Percentiles rank a stretch among this genome's conserved stretches.
Conservation (phyloP, 2,797 vertebrate species). For the Oreochromis mossambicus region DNA sequence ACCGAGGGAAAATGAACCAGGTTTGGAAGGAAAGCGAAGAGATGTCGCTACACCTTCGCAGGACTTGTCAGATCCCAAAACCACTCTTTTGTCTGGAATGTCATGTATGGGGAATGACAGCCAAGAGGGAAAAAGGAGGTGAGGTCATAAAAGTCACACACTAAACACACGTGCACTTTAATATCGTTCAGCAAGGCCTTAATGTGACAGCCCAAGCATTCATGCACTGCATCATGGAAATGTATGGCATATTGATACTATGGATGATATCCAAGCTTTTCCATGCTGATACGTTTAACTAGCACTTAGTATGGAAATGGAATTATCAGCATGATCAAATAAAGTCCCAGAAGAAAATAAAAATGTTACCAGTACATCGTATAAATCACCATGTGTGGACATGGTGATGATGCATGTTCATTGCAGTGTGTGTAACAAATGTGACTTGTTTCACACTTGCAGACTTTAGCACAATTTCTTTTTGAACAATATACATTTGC, state of each 20-base stretch:
- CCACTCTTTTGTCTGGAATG: slow-evolving; percentile 74
- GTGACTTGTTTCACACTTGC: background rate
- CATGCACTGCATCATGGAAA: slow-evolving; percentile 74
- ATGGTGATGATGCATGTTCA: background rate
- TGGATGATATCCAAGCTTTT: slow-evolving; percentile 40
- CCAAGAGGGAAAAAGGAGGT: slow-evolving; percentile 53
- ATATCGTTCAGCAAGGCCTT: slow-evolving; percentile 45
- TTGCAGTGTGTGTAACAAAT: background rate
- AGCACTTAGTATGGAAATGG: slow-evolving; percentile 22
- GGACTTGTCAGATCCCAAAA: slow-evolving; percentile 70
- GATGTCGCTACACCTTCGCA: slow-evolving; percentile 72
- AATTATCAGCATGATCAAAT: slow-evolving; percentile 24
- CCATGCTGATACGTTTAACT: slow-evolving; percentile 58
- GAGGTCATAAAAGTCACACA: slow-evolving; percentile 66
- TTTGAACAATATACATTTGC: background rate
- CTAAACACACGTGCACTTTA: slow-evolving; percentile 60
- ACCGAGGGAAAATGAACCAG: slow-evolving; percentile 68
- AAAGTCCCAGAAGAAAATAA: slow-evolving; percentile 36
- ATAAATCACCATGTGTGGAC: background rate
- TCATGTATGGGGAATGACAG: slow-evolving; percentile 49
- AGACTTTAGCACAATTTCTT: background rate
- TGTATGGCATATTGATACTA: slow-evolving; percentile 27
- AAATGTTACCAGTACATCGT: background rate
- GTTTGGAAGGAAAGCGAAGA: slow-evolving; percentile 75
- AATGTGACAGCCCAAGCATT: slow-evolving; percentile 73